A percentile compares a stretch with the other conserved stretches of the same genome.
phyloP scores from a whole-genome alignment of 2,797 vertebrate genomes.

The Semaprochilodus insignis region DNA sequence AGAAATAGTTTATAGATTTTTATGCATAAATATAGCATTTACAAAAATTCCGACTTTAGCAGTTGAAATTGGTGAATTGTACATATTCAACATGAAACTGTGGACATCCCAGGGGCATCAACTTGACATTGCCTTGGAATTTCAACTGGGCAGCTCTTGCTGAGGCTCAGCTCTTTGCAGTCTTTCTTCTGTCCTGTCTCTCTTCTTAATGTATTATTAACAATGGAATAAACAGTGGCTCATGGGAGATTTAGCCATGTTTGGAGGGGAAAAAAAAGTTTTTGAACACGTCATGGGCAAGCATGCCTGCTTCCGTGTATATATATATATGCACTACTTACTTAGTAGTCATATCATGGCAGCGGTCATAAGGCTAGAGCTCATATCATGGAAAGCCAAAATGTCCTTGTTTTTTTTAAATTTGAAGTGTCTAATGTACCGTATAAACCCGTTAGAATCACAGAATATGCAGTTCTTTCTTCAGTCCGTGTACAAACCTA shows the following conservation, averaged over 20 bases:
- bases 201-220: background rate
- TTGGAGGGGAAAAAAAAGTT: too few species aligned
- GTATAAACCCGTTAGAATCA: background rate
- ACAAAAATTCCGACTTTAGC: background rate
- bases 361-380: too few species aligned
- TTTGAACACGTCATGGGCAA: background rate
- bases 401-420: background rate
- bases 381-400: background rate
- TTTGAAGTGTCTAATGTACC: background rate
- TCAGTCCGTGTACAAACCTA: background rate
- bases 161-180: background rate
- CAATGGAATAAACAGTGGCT: slow-evolving; percentile 1
- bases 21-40: slow-evolving; percentile 1
- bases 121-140: background rate
- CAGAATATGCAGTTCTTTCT: background rate
- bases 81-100: background rate
- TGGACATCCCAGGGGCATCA: background rate
- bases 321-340: background rate
- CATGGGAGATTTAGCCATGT: background rate
- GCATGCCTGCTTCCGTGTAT: background rate
- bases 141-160: background rate
- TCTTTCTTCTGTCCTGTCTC: background rate
- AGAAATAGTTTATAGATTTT: background rate
- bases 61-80: too few species aligned
- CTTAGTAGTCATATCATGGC: background rate